Base-by-base conservation (phyloP, 2,888 invertebrate genomes). In the Caenorhabditis becei region DNA sequence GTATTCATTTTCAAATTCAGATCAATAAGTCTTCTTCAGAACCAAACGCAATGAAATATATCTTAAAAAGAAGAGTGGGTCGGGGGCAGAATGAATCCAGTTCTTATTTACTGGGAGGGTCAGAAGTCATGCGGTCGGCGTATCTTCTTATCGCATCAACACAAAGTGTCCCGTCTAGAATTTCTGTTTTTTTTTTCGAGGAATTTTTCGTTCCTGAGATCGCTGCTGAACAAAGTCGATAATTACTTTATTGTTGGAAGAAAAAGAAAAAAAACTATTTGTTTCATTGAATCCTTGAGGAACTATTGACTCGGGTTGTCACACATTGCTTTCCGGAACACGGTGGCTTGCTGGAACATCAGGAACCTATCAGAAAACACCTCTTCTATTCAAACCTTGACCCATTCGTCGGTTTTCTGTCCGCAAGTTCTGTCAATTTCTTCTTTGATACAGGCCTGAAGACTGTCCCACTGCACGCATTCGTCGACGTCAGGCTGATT, bases 381-480 rank as follows among this genome's bases (percentile, higher is more conserved):
- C 32, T 7, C 11, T 14, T 41, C 41, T 7, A 32, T 32, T 7
- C 32, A 32, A 32, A 54, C 54, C 54, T 26, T 54, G 28, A 14
- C 54, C 26, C 26, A 28, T 16, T 54, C 54, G 11, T 28, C 54
- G 3, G 28, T 4, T n/a, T n/a, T 54, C 28, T 54, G 28, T 28
- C n/a, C 54, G 8, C 54, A 54, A 26, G 1, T 10, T n/a, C n/a
- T 54, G 28, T 54, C 28, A 14, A 54, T 28, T n/a, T 54, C 23
- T 14, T 11, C 23, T n/a, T 54, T 54, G 26, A 54, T 41, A n/a
- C 71, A 71, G 10, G 71, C 62, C 14, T 71, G 71, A 2, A 71
- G 62, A 32, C 71, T n/a, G 28, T 71, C 71, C 71, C 71, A 71
- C 18, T 62, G 71, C 0, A 18, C 32, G 35, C 71, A 71, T 18